Conservation (phyloP, 2,888 invertebrate genomes). For the Aethes cnicana region DNA sequence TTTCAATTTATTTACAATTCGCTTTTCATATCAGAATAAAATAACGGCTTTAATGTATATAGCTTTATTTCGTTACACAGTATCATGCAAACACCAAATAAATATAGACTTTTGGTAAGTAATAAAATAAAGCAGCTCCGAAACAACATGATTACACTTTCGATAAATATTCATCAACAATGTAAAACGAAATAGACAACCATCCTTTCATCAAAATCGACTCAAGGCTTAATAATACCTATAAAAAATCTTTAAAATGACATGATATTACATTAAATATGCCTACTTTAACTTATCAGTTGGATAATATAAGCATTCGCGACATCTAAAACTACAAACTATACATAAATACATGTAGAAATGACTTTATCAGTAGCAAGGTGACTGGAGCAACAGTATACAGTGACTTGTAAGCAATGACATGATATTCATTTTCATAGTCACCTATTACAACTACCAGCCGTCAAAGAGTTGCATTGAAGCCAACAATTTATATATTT, state of each 20-base stretch:
- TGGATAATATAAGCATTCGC: constrained; percentile 9
- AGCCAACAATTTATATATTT: no score
- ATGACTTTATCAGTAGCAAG: not conserved
- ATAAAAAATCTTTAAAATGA: constrained; percentile 17
- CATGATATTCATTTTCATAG: no score
- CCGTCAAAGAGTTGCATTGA: no score
- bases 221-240: constrained; percentile 13
- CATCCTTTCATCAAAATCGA: constrained; percentile 12
- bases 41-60: constrained; percentile 2
- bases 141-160: constrained; percentile 2
- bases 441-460: no score
- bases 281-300: constrained; percentile 6
- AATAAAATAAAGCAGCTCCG: not conserved
- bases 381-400: no score
- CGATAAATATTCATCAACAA: constrained; percentile 8
- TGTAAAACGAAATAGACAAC: not conserved
- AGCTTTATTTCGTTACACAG: constrained; percentile 15
- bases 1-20: no score
- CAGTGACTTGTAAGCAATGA: no score
- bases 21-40: no score
- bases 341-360: constrained; percentile 1
- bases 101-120: not conserved
- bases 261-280: not conserved
- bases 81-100: not conserved
- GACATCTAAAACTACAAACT: constrained; percentile 7